Percentiles rank a stretch among this genome's conserved stretches.
phyloP scores from a whole-genome alignment of 2,797 vertebrate species.

The Epinephelus coioides region DNA sequence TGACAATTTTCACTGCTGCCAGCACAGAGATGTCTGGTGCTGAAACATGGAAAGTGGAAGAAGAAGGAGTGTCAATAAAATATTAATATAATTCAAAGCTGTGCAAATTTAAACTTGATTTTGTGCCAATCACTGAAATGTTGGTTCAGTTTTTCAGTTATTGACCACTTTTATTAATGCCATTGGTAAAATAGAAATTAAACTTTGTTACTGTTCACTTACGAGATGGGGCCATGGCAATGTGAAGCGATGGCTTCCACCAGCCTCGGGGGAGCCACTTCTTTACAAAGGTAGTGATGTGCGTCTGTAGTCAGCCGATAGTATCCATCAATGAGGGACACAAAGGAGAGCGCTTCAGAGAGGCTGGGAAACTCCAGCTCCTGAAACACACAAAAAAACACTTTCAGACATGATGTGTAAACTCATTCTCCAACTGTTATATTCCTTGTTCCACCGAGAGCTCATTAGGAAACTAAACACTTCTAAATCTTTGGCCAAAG shows the following conservation, averaged over 20 bases:
- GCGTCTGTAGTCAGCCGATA: conserved; percentile 95
- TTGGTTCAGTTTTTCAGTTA: too few species aligned
- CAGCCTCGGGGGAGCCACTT: conserved; percentile 93
- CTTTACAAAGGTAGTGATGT: conserved; percentile 98
- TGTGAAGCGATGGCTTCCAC: conserved; percentile 93
- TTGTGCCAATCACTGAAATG: neutral
- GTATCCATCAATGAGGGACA: conserved; percentile 96
- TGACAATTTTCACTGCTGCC: too few species aligned
- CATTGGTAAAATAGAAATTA: neutral
- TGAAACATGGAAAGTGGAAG: too few species aligned
- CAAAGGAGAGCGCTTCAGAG: conserved; percentile 93
- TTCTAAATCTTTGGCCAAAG: neutral
- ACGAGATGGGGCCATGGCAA: conserved; percentile 97
- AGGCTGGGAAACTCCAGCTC: conserved; percentile 94
- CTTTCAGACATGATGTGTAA: conserved; percentile 8
- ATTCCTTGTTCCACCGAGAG: neutral
- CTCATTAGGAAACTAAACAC: neutral
- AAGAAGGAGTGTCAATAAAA: too few species aligned
- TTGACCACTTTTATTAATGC: neutral
- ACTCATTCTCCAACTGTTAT: neutral
- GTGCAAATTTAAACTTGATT: neutral
- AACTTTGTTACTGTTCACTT: conserved; percentile 73
- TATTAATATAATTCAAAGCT: neutral
- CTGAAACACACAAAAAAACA: conserved; percentile 70
- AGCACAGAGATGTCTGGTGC: too few species aligned